Conservation (phyloP, 2,797 vertebrate species). For the Muraenolepis orangiensis region DNA sequence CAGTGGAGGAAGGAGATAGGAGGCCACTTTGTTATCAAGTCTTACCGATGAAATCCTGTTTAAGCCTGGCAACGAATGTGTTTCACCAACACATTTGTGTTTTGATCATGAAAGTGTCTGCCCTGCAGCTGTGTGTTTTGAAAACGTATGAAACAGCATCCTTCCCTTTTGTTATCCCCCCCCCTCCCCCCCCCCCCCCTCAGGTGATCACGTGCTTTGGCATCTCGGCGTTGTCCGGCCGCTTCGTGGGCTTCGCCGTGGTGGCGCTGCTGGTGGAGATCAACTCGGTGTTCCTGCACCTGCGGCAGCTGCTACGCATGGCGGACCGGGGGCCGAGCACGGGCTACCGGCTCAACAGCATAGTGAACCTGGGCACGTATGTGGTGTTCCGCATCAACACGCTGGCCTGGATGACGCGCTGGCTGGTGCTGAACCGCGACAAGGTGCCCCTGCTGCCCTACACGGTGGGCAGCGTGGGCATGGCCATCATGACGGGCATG, state of each 20-base stretch:
- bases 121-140: not conserved
- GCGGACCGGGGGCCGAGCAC: conserved; percentile 66
- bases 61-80: not conserved
- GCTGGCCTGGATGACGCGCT: conserved; percentile 90
- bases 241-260: conserved; percentile 82
- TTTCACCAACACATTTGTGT: not conserved
- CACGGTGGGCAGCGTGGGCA: conserved; percentile 78
- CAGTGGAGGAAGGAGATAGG: not conserved
- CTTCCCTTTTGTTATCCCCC: not conserved
- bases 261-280: conserved; percentile 91
- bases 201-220: conserved; percentile 90
- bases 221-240: conserved; percentile 73
- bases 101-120: not conserved
- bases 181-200: not conserved
- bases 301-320: conserved; percentile 84
- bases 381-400: conserved; percentile 88
- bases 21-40: not conserved
- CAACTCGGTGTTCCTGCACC: conserved; percentile 88
- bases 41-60: not conserved
- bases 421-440: conserved; percentile 84
- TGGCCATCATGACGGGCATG: conserved; percentile 85
- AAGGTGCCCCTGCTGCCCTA: conserved; percentile 77
- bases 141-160: not conserved
- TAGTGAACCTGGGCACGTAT: conserved; percentile 87
- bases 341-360: conserved; percentile 83